phyloP scores from a whole-genome alignment of 2,113 vertebrate genomes.

The Halcyon senegalensis region DNA sequence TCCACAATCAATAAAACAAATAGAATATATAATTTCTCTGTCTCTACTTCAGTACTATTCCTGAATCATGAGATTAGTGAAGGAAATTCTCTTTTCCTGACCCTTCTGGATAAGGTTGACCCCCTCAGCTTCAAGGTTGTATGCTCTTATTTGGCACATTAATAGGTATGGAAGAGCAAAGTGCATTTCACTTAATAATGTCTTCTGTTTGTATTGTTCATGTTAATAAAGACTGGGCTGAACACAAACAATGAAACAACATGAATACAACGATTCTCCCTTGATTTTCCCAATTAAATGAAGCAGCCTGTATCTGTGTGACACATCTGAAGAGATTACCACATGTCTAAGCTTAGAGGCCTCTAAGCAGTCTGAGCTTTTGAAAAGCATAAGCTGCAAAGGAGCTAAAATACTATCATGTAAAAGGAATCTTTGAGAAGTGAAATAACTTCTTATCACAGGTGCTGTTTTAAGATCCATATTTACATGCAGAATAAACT shows the following conservation, averaged over 20 bases:
- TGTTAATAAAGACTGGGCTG: not conserved
- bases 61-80: not conserved
- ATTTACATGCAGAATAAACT: not conserved
- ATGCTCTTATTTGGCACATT: not conserved
- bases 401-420: not conserved
- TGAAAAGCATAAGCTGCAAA: not conserved
- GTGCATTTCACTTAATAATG: not conserved
- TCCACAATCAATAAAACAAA: not conserved
- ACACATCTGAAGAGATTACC: not conserved
- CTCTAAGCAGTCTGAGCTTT: not conserved
- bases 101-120: not conserved
- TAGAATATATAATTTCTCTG: not conserved
- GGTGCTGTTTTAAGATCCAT: not conserved
- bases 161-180: not conserved
- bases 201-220: not conserved
- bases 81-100: not conserved
- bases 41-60: not conserved
- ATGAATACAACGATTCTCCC: not conserved
- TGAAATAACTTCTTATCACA: not conserved
- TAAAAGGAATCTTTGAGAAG: not conserved
- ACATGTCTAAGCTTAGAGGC: not conserved
- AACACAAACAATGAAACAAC: not conserved
- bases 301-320: not conserved
- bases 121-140: not conserved
- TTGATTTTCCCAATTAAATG: not conserved